Evolutionary conservation across 2,797 vertebrate genomes (phyloP).

Genomic region (Hemitrygon akajei): DNA sequence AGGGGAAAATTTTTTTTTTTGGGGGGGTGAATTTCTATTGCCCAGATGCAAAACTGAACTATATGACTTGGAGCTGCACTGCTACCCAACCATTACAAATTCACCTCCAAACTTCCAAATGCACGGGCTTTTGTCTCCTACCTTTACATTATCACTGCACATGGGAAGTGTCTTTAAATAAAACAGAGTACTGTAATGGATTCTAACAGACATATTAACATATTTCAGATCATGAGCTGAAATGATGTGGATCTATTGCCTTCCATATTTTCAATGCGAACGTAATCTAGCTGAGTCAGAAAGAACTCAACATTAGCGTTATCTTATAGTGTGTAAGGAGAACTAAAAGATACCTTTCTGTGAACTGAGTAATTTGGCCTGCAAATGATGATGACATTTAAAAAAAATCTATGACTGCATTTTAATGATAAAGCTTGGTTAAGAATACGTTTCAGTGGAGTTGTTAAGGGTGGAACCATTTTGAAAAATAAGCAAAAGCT

Average conservation of each 20-base stretch:
- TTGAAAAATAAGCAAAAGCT: constrained; percentile 21
- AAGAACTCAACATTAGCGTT: not conserved
- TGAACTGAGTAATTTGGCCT: not conserved
- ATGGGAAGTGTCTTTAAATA: not conserved
- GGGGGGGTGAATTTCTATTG: not conserved
- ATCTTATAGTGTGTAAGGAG: not conserved
- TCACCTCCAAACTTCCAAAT: not conserved
- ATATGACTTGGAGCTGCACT: not conserved
- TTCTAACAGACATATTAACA: not conserved
- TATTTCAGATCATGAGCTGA: not conserved
- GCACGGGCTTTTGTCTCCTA: not conserved
- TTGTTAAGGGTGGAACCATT: not conserved
- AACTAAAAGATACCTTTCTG: not conserved
- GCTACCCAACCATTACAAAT: not conserved
- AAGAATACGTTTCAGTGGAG: not conserved
- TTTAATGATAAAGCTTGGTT: not conserved
- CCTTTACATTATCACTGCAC: not conserved
- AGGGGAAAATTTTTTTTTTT: not conserved
- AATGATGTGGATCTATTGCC: not conserved
- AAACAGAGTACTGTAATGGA: not conserved
- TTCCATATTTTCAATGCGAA: not conserved
- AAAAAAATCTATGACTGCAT: not conserved
- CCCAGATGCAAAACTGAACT: not conserved
- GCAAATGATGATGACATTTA: not conserved
- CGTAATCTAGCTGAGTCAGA: not conserved